Conservation (phyloP, 1,140 invertebrate genomes). For the Cherax destructor region DNA sequence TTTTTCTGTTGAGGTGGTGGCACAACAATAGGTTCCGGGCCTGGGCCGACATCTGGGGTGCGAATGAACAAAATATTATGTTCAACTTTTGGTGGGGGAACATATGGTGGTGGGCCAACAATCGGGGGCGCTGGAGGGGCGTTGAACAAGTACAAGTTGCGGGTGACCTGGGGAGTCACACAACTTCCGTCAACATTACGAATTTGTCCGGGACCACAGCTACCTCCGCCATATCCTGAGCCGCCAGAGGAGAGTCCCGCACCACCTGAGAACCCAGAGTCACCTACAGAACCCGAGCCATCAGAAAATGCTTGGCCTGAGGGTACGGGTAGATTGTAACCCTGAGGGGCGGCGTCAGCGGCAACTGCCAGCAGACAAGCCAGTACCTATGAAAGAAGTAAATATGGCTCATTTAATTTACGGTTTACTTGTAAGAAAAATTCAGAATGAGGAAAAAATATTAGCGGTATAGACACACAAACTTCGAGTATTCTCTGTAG, state of each 20-base stretch:
- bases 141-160: conserved; percentile 22
- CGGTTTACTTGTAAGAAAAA: too few species aligned
- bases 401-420: too few species aligned
- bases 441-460: too few species aligned
- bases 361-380: neutral
- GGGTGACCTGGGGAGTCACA: conserved; percentile 14
- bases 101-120: neutral
- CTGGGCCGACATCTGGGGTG: conserved; percentile 7
- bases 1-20: conserved; percentile 40
- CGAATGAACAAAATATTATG: conserved; percentile 43
- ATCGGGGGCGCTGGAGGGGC: neutral
- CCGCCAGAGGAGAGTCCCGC: neutral
- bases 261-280: neutral
- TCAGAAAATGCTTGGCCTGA: neutral
- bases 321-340: neutral
- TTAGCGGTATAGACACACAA: too few species aligned
- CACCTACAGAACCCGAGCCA: neutral
- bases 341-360: neutral
- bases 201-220: neutral
- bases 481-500: too few species aligned
- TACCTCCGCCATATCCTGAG: neutral
- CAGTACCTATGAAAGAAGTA: neutral
- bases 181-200: neutral
- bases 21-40: conserved; percentile 20
- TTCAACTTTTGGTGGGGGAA: conserved; percentile 5